Evolutionary conservation across 1,140 invertebrate genomes (phyloP), one percentile per base, ranked within the genome.

Genomic region (Drosophila lacteicornis): DNA sequence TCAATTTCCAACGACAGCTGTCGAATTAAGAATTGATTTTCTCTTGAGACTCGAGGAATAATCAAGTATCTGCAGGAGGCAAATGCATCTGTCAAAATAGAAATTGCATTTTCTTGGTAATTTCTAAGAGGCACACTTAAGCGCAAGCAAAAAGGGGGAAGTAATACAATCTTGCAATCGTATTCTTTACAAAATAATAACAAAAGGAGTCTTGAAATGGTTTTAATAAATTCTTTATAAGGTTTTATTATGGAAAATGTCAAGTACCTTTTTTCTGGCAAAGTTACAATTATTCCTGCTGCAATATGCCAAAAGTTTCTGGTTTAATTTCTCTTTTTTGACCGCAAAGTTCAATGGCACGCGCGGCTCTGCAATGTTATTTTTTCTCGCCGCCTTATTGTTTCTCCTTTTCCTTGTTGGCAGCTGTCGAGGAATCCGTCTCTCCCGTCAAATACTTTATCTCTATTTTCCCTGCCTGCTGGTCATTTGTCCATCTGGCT

Each of bases 1-100:
- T 84, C 84, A 84, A 87, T 87, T 87, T 87, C 66, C 74, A 80
- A 68, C 67, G 68, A 73, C 69, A 73, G 69, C 56, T 87, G 79
- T 86, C 70, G 84, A 75, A 73, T 75, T 51, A 73, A 47, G 45
- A 74, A 76, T 66, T 65, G 66, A 82, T 73, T 73, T 73, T 60
- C 67, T 42, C 69, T 51, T 25, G 61, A 79, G 46, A 55, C 62
- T 17, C 19, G 30, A 6, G 11, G 25, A 25, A 69, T 33, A 63
- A 71, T 58, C 45, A 19, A 74, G 60, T 59, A 80, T 69, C 77
- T 58, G 69, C 77, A 68, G 57, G 38, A 57, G 67, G 51, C 67
- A 47, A 47, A 71, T 22, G 66, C 22, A 50, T 43, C 68, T 73
- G 69, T 73, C 69, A 51, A 73, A 73, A 60, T 60, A 60, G 53